Percentiles rank a stretch among this genome's conserved stretches.
Conservation (phyloP, 2,797 vertebrate species). For the Carduelis carduelis region DNA sequence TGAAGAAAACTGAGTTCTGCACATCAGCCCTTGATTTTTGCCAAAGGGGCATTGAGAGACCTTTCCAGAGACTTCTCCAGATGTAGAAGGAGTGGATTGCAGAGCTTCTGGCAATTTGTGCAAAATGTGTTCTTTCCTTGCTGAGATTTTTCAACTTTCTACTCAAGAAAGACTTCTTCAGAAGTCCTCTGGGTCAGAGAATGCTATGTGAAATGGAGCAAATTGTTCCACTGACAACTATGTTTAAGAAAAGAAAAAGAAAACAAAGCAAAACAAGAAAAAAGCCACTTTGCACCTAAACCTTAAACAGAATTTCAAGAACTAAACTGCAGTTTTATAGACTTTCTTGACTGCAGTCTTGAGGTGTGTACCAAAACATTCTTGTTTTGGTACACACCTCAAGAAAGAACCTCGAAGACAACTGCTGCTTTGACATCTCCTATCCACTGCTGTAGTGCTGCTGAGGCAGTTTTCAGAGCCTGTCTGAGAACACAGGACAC, state of each 20-base stretch:
- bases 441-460: background rate
- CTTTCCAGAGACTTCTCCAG: background rate
- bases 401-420: background rate
- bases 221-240: background rate
- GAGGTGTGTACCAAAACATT: background rate
- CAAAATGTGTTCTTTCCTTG: background rate
- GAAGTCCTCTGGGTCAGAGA: background rate
- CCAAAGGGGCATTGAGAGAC: background rate
- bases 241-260: background rate
- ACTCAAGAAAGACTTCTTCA: background rate
- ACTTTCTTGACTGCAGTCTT: background rate
- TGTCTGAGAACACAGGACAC: background rate
- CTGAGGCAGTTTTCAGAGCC: background rate
- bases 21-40: background rate
- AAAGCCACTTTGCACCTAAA: fast-evolving
- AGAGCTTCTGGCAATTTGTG: background rate
- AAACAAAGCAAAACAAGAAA: too few relatives aligned
- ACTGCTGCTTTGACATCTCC: background rate
- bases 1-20: background rate
- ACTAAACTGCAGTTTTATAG: background rate
- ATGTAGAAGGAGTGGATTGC: background rate
- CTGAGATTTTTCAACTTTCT: background rate
- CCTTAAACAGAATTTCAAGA: background rate
- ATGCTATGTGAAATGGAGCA: background rate
- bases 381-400: too few relatives aligned